phyloP scores from a whole-genome alignment of 2,797 vertebrate species.

The Chiroxiphia lanceolata region DNA sequence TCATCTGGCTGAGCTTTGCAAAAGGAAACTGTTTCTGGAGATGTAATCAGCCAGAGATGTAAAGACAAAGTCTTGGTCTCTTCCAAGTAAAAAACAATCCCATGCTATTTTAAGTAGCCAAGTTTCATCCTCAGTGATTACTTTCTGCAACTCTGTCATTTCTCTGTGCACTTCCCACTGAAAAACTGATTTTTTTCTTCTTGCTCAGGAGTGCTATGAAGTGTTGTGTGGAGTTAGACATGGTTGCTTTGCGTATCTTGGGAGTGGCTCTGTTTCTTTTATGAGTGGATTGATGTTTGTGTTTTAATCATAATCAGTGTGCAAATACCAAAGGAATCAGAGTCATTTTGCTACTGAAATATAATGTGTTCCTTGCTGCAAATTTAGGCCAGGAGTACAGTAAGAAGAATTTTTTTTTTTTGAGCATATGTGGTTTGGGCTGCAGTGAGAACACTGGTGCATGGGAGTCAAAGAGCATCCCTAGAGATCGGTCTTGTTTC shows the following conservation, averaged over 20 bases:
- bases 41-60: background rate
- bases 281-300: background rate
- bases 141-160: background rate
- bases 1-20: constrained; percentile 38
- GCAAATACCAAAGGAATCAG: background rate
- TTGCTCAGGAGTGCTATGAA: background rate
- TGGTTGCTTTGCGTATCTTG: background rate
- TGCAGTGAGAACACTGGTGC: background rate
- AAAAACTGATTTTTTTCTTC: background rate
- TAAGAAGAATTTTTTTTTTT: background rate
- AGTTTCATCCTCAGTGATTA: background rate
- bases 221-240: background rate
- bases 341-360: background rate
- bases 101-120: background rate
- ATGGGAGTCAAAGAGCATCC: background rate
- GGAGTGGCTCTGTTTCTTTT: background rate
- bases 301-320: background rate
- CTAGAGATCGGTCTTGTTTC: background rate
- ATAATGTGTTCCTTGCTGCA: background rate
- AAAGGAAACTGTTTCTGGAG: constrained; percentile 26
- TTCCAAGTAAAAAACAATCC: background rate
- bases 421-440: fast-evolving
- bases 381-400: background rate
- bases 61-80: background rate
- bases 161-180: background rate